phyloP scores from a whole-genome alignment of 2,797 vertebrate species.

The Rhynchonycteris naso region DNA sequence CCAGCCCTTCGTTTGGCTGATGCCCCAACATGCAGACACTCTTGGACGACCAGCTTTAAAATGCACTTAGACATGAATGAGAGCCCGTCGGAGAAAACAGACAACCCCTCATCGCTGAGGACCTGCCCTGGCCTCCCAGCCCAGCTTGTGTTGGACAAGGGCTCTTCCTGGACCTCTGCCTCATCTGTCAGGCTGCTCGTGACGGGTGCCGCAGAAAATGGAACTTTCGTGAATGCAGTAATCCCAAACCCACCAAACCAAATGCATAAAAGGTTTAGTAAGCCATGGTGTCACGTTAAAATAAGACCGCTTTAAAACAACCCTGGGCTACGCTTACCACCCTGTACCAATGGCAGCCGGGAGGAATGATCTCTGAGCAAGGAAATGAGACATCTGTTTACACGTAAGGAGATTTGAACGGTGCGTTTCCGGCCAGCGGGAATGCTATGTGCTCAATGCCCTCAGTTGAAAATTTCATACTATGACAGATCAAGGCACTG shows the following conservation, averaged over 20 bases:
- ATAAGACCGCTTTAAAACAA: not conserved
- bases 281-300: not conserved
- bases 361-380: not conserved
- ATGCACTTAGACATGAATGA: no score
- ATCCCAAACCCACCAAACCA: not conserved
- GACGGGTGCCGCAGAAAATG: not conserved
- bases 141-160: fast-evolving
- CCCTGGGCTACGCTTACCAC: no score
- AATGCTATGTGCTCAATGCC: not conserved
- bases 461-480: not conserved
- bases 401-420: not conserved
- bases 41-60: not conserved
- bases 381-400: not conserved
- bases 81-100: no score
- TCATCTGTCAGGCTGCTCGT: no score
- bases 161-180: no score
- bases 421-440: not conserved
- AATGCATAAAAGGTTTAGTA: not conserved
- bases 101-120: not conserved
- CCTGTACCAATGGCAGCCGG: not conserved
- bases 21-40: not conserved
- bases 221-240: not conserved
- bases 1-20: not conserved
- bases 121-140: not conserved
- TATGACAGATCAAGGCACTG: not conserved